Evolutionary conservation across 2,113 vertebrate species (phyloP).

Genomic region (Philantomba maxwellii): DNA sequence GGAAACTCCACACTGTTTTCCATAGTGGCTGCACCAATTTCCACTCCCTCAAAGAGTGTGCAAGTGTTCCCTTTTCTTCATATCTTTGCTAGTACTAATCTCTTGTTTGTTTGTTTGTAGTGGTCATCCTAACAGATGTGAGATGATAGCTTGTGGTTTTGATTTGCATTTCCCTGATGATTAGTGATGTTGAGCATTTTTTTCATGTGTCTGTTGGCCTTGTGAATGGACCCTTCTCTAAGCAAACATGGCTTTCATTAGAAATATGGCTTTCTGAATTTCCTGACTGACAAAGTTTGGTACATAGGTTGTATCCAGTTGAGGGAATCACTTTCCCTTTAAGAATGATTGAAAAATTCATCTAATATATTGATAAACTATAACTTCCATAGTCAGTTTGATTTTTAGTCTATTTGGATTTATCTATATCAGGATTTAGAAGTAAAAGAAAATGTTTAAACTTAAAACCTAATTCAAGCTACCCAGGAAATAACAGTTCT

Average conservation of each 20-base stretch:
- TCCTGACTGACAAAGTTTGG: not conserved
- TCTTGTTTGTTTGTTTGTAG: not conserved
- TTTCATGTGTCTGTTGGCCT: not conserved
- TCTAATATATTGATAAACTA: not conserved
- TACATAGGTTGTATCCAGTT: not conserved
- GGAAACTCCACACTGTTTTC: not conserved
- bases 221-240: not conserved
- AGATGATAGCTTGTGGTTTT: not conserved
- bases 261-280: not conserved
- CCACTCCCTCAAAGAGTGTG: not conserved
- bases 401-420: not conserved
- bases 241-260: not conserved
- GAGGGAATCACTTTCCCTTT: not conserved
- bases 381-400: not conserved
- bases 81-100: not conserved
- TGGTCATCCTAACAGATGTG: not conserved
- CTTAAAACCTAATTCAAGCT: not conserved
- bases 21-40: not conserved
- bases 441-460: not conserved
- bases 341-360: not conserved
- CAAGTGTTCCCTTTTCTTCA: not conserved
- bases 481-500: not conserved
- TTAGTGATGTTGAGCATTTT: not conserved
- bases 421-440: not conserved
- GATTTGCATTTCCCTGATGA: not conserved